Conservation (phyloP, 2,888 invertebrate species). For the Calliopum simillimum region DNA sequence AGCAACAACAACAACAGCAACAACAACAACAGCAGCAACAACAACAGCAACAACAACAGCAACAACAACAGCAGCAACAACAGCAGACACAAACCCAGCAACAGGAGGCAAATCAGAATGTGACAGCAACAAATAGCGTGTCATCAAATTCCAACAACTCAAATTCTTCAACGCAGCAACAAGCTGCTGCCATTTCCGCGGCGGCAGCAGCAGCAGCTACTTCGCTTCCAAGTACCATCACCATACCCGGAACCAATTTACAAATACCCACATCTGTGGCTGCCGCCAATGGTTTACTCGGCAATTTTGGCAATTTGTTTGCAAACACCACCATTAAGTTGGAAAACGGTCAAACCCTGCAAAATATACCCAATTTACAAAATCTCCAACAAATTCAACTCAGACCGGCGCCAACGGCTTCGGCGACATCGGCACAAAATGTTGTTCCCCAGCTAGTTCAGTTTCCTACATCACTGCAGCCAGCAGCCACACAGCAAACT, state of each 20-base stretch:
- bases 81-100: slow-evolving; percentile 41
- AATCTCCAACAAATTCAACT: slow-evolving; percentile 70
- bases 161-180: slow-evolving; percentile 38
- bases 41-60: slow-evolving; percentile 50
- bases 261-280: slow-evolving; percentile 66
- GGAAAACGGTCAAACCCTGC: slow-evolving; percentile 69
- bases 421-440: slow-evolving; percentile 47
- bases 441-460: slow-evolving; percentile 64
- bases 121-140: slow-evolving; percentile 30
- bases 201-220: slow-evolving; percentile 46
- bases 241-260: slow-evolving; percentile 67
- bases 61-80: slow-evolving; percentile 51
- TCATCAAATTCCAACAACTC: not conserved
- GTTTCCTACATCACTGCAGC: slow-evolving; percentile 58
- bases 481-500: slow-evolving; percentile 64
- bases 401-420: slow-evolving; percentile 68
- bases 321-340: slow-evolving; percentile 55
- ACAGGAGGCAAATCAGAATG: slow-evolving; percentile 29
- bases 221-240: slow-evolving; percentile 60
- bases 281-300: slow-evolving; percentile 64
- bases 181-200: slow-evolving; percentile 28
- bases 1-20: slow-evolving; percentile 47
- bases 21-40: slow-evolving; percentile 45
- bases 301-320: slow-evolving; percentile 58
- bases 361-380: slow-evolving; percentile 70